Conservation (phyloP, 2,113 vertebrate genomes). For the Elanus axillaris region DNA sequence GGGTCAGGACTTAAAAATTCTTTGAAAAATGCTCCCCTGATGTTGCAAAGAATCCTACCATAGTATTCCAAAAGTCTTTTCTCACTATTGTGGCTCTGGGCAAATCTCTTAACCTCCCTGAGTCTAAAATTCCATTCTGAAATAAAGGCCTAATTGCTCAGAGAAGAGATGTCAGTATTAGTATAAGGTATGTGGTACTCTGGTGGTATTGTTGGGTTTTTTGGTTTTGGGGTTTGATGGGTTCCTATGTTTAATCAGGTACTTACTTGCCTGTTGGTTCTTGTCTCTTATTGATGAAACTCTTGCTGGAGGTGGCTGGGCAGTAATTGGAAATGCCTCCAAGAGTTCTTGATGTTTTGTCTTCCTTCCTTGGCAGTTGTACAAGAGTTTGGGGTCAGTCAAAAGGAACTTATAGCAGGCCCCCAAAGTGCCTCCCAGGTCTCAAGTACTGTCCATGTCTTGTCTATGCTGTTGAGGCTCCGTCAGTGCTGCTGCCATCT, state of each 20-base stretch:
- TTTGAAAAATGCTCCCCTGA: background rate
- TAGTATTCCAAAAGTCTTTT: background rate
- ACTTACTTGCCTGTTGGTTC: background rate
- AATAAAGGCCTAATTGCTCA: background rate
- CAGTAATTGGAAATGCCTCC: background rate
- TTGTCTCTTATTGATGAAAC: background rate
- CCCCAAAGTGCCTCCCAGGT: conserved; percentile 34
- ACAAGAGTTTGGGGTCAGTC: conserved; percentile 77
- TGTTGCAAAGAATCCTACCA: background rate
- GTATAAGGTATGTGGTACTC: background rate
- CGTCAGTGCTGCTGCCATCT: conserved; percentile 95
- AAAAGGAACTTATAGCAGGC: background rate
- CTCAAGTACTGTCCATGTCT: conserved; percentile 84
- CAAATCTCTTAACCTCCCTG: background rate
- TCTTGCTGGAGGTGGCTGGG: background rate
- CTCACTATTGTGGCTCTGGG: background rate
- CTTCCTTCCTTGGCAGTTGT: conserved; percentile 70
- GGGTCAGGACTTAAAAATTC: background rate
- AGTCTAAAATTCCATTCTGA: background rate
- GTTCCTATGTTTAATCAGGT: background rate
- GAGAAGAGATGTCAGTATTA: background rate
- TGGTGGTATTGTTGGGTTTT: background rate
- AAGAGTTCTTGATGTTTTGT: background rate
- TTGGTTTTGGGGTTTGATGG: background rate
- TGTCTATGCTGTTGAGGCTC: conserved; percentile 90